phyloP scores from a whole-genome alignment of 2,888 invertebrate genomes.

The Drosophila kuntzei region DNA sequence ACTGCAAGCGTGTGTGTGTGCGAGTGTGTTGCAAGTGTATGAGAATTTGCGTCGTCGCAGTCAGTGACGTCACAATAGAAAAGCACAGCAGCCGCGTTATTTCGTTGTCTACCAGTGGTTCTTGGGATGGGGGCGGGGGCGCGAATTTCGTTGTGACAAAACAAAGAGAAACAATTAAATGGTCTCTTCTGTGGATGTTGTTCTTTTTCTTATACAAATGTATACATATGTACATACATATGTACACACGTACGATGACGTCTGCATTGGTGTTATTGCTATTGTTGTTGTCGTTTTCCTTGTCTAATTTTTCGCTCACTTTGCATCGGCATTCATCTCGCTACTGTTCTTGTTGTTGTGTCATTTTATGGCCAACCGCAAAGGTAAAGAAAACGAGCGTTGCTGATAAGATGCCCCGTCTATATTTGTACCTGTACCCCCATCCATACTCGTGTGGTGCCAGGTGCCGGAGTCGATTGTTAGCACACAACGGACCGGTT shows the following conservation, averaged over 20 bases:
- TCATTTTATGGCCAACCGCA: conserved; percentile 51
- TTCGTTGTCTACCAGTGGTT: conserved; percentile 28
- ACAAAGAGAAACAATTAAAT: conserved; percentile 38
- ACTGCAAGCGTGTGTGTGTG: conserved; percentile 24
- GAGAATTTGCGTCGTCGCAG: conserved; percentile 69
- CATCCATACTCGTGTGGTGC: conserved; percentile 3
- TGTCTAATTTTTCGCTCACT: conserved; percentile 25
- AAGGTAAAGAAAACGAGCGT: conserved; percentile 64
- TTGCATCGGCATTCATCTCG: conserved; percentile 60
- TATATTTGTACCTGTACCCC: conserved; percentile 31
- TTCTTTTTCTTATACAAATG: conserved; percentile 2
- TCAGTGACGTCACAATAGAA: conserved; percentile 79
- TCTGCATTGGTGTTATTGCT: conserved; percentile 29
- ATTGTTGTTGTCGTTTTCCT: conserved; percentile 25
- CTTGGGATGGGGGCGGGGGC: conserved; percentile 21
- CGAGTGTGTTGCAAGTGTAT: conserved; percentile 40
- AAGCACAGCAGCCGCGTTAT: conserved; percentile 58
- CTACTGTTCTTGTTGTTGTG: conserved; percentile 46
- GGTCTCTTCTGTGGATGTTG: conserved; percentile 12
- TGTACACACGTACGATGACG: conserved; percentile 41
- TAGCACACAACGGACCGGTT: conserved; percentile 53
- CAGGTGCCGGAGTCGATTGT: conserved; percentile 63
- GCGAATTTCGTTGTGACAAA: conserved; percentile 32
- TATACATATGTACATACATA: too few species aligned
- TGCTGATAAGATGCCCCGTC: conserved; percentile 63